Conservation (phyloP, 1,140 invertebrate species). For the Phthorimaea operculella region DNA sequence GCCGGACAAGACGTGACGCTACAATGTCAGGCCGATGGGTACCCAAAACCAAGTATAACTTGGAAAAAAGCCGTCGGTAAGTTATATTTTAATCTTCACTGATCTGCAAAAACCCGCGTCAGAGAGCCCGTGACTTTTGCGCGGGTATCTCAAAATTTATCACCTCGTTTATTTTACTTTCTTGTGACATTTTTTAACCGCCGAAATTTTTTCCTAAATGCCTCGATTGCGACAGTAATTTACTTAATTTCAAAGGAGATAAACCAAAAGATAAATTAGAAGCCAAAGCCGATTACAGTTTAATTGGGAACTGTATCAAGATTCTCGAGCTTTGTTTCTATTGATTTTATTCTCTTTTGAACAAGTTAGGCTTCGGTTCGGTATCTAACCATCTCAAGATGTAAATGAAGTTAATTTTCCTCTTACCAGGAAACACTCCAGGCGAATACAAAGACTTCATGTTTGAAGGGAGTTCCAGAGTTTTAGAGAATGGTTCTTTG, state of each 20-base stretch:
- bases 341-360: too few relatives aligned
- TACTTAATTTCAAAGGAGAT: background rate
- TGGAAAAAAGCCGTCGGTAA: conserved; percentile 88
- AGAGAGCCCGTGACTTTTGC: background rate
- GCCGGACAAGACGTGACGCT: conserved; percentile 85
- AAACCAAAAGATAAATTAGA: background rate
- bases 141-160: conserved; percentile 1
- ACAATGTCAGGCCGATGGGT: conserved; percentile 91
- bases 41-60: conserved; percentile 86
- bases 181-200: conserved; percentile 1
- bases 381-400: background rate
- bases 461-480: conserved; percentile 78
- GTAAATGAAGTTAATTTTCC: background rate
- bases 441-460: conserved; percentile 89
- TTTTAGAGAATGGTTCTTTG: conserved; percentile 84
- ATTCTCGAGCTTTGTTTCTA: too few relatives aligned
- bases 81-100: conserved; percentile 13
- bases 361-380: too few relatives aligned
- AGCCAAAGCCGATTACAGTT: background rate
- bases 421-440: conserved; percentile 72
- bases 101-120: background rate
- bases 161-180: conserved; percentile 1
- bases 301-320: too few relatives aligned
- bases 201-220: background rate
- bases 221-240: background rate